Evolutionary conservation across 2,113 vertebrate species (phyloP).

Genomic region (Dryoscopus gambensis): DNA sequence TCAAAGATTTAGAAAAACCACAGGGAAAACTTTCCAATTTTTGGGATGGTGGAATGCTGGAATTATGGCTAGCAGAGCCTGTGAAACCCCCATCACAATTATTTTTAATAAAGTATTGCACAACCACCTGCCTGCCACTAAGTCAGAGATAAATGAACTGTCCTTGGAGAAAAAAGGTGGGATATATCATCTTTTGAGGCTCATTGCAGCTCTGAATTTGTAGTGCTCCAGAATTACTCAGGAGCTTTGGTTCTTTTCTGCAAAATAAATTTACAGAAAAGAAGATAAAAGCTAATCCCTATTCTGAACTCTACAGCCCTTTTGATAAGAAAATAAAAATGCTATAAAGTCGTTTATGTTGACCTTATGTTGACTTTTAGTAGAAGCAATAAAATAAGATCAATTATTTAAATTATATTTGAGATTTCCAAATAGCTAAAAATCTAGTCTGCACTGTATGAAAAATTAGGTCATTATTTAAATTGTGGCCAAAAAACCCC

Average conservation of each 20-base stretch:
- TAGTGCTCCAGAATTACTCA: neutral
- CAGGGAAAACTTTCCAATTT: accelerated
- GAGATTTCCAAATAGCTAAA: neutral
- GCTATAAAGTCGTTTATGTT: neutral
- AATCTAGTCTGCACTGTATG: neutral
- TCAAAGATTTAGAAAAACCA: neutral
- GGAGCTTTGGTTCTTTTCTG: neutral
- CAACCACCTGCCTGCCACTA: neutral
- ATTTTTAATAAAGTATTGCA: neutral
- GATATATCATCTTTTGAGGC: neutral
- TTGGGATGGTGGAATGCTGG: neutral
- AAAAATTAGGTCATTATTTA: conserved; percentile 20
- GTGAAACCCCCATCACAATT: neutral
- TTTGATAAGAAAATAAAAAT: neutral
- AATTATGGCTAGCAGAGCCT: neutral
- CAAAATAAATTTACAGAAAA: neutral
- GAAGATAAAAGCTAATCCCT: neutral
- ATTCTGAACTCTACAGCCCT: neutral
- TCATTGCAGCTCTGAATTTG: neutral
- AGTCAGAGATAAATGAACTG: neutral
- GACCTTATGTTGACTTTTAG: neutral
- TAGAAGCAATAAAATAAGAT: neutral
- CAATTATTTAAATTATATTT: neutral
- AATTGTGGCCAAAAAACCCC: neutral
- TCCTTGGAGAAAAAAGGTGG: neutral